Evolutionary conservation across 2,113 vertebrate genomes (phyloP).

Genomic region (Leucoraja erinaceus): DNA sequence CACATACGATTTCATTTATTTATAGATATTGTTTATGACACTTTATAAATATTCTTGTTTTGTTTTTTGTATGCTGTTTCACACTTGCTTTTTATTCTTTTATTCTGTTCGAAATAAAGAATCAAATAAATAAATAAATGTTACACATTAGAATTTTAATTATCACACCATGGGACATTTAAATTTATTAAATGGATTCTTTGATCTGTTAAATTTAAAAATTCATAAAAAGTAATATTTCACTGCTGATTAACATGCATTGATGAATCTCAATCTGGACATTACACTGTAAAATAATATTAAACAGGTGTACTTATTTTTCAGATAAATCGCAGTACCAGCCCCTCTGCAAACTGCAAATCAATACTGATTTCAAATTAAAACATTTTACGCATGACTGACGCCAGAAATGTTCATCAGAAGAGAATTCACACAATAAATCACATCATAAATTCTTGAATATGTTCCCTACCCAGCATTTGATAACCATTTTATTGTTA

Average conservation of each 20-base stretch:
- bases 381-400: not conserved
- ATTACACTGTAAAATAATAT: not conserved
- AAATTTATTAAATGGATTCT: not conserved
- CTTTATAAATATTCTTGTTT: too few relatives aligned
- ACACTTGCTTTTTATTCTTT: too few relatives aligned
- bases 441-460: not conserved
- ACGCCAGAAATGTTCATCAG: not conserved
- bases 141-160: conserved; percentile 21
- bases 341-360: not conserved
- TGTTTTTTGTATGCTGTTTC: too few relatives aligned
- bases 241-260: not conserved
- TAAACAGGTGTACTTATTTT: not conserved
- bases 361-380: not conserved
- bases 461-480: not conserved
- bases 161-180: not conserved
- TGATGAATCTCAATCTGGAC: not conserved
- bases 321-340: not conserved
- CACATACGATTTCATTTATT: too few relatives aligned
- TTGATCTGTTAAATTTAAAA: not conserved
- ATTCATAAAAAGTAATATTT: not conserved
- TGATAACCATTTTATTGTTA: not conserved
- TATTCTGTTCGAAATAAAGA: too few relatives aligned
- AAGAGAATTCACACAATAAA: not conserved
- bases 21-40: too few relatives aligned
- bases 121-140: too few relatives aligned